These are phyloP conservation scores for Harmothoe impar DNA, from an alignment of 2,888 invertebrate species.

Conservation along the genomic window DNA sequence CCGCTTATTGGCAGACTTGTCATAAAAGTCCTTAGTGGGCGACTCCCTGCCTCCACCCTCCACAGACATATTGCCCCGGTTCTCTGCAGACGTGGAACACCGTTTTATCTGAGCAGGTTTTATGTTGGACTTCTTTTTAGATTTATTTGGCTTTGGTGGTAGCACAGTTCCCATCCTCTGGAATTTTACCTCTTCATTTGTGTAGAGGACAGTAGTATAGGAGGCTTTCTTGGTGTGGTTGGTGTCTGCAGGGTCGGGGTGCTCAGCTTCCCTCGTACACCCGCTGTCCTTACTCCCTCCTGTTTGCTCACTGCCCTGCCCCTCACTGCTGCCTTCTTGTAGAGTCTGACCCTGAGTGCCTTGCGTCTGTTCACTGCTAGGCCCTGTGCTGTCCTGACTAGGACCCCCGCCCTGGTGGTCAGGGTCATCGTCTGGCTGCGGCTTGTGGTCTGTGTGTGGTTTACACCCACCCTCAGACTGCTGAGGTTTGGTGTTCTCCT, in stretches of 20 bases:
- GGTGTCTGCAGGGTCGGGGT: background rate
- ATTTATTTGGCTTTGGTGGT: background rate
- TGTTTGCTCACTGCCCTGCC: background rate
- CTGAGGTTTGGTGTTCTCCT: background rate
- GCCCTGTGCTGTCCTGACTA: background rate
- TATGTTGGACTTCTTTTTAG: background rate
- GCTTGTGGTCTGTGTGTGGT: background rate
- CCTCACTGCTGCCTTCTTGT: background rate
- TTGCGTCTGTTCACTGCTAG: background rate
- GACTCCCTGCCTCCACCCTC: background rate
- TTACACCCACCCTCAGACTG: background rate
- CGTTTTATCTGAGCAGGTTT: background rate
- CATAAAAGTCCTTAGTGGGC: constrained; percentile 41
- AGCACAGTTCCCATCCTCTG: background rate
- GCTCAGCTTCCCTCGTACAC: background rate
- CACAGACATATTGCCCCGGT: background rate
- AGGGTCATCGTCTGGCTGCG: constrained; percentile 16
- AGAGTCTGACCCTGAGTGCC: background rate
- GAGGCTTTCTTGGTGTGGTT: background rate
- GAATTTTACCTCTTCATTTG: background rate
- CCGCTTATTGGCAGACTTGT: background rate
- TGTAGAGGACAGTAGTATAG: constrained; percentile 30
- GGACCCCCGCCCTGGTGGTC: background rate
- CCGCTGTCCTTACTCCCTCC: background rate
- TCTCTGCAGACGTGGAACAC: background rate